These are phyloP conservation scores for Pangasius mekongensis DNA, from an alignment of 2,797 vertebrate species.

Conservation along the genomic window DNA sequence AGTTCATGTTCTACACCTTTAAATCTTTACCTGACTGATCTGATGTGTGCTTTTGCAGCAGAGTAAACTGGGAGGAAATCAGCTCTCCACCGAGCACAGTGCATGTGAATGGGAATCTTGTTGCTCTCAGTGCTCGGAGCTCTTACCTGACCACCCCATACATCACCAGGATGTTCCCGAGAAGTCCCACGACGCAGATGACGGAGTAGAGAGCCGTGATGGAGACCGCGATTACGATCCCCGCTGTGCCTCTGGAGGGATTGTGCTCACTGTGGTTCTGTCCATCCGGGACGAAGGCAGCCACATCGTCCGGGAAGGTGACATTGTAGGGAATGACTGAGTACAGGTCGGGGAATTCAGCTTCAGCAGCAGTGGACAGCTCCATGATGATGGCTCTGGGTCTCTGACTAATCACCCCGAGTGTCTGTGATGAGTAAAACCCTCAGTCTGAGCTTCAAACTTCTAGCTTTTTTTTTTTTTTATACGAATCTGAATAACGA, in stretches of 20 bases:
- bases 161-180: conserved; percentile 94
- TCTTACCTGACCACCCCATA: conserved; percentile 94
- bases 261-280: conserved; percentile 72
- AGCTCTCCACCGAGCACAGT: too few relatives aligned
- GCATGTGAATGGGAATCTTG: too few relatives aligned
- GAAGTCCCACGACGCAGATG: conserved; percentile 91
- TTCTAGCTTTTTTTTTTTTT: background rate
- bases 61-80: background rate
- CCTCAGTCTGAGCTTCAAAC: background rate
- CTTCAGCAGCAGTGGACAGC: conserved; percentile 70
- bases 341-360: conserved; percentile 71
- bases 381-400: conserved; percentile 68
- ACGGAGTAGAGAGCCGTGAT: conserved; percentile 92
- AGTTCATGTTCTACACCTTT: background rate
- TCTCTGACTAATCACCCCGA: too few relatives aligned
- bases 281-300: conserved; percentile 63
- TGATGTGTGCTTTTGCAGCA: background rate
- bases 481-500: background rate
- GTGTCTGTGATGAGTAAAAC: background rate
- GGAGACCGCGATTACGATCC: conserved; percentile 80
- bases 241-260: conserved; percentile 62
- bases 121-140: background rate
- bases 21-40: background rate
- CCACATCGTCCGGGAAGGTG: conserved; percentile 69
- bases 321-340: conserved; percentile 75